Conservation (phyloP, 2,797 vertebrate genomes). For the Scyliorhinus canicula region DNA sequence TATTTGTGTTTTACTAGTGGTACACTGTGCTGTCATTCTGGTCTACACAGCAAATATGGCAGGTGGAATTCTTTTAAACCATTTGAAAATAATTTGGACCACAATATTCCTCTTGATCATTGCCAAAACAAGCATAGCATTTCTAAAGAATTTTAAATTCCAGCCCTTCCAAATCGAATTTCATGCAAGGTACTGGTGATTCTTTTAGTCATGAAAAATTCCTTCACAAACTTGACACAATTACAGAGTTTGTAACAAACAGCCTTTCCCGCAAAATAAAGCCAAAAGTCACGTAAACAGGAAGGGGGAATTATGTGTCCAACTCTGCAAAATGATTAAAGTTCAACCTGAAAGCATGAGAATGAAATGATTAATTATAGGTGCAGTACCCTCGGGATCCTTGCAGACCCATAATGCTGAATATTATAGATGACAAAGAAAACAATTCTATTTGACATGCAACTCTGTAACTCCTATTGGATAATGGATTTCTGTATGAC, state of each 20-base stretch:
- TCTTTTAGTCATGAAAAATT: neutral
- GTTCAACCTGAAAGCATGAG: neutral
- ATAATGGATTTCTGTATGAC: neutral
- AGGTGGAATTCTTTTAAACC: neutral
- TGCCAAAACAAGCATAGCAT: neutral
- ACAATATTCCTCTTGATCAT: constrained; percentile 7
- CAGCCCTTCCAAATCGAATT: neutral
- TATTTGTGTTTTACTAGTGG: neutral
- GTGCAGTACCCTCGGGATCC: neutral
- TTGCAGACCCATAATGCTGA: neutral
- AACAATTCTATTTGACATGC: neutral
- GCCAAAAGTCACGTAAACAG: constrained; percentile 6
- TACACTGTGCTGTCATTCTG: neutral
- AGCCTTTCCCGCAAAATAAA: neutral
- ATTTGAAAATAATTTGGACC: neutral
- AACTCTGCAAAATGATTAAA: constrained; percentile 6
- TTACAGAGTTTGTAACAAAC: neutral
- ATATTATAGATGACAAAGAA: neutral
- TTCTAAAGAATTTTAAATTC: neutral
- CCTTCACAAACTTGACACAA: neutral
- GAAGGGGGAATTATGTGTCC: neutral
- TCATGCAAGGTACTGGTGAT: neutral
- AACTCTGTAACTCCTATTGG: neutral
- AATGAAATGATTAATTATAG: neutral
- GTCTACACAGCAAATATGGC: neutral